Evolutionary conservation across 2,797 vertebrate genomes (phyloP), one percentile per base, ranked within the genome.

Genomic region (Taeniopygia guttata): DNA sequence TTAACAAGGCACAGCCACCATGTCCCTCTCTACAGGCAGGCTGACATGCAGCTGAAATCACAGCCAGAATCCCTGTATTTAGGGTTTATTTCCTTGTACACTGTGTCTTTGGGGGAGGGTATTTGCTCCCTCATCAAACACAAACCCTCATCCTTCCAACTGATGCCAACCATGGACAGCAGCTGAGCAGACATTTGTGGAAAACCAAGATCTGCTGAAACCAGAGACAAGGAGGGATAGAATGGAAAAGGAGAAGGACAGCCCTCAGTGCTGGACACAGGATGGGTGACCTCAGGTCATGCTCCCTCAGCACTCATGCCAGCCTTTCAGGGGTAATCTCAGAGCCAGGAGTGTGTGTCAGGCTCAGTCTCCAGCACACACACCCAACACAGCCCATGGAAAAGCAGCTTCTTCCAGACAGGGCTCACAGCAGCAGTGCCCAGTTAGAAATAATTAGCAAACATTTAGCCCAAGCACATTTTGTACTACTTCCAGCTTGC

Each of bases 81-180:
- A 22, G 38, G 29, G 40, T 29, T 84, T 51, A 29, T 63, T 60
- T 48, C 51, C 46, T 63, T 2, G 6, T 13, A 60, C 29, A 60
- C 16, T 5, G 7, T 3, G 12, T 13, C 49, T 40, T 32, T 36
- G 26, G 13, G 26, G 66, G 32, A 15, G 16, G 34, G 9, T 4
- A 4, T 51, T 55, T 89, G 56, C 45, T 75, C 52, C 80, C 52
- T 55, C n/a, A 55, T 20, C 75, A 34, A 67, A 66, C 2, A 7
- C 59, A 69, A 83, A 60, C 7, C 22, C 3, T 1, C 9, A 11
- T 43, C 52, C 84, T n/a, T 60, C 64, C 34, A 75, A 52, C 36
- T 3, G 2, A 46, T 22, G 52, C 52, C 1, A 2, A 34, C 38
- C 38, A 19, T 0, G 2, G 29, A 16, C 22, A 43, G 75, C 55